phyloP scores from a whole-genome alignment of 2,113 vertebrate species.

The Ardeotis arabs region DNA sequence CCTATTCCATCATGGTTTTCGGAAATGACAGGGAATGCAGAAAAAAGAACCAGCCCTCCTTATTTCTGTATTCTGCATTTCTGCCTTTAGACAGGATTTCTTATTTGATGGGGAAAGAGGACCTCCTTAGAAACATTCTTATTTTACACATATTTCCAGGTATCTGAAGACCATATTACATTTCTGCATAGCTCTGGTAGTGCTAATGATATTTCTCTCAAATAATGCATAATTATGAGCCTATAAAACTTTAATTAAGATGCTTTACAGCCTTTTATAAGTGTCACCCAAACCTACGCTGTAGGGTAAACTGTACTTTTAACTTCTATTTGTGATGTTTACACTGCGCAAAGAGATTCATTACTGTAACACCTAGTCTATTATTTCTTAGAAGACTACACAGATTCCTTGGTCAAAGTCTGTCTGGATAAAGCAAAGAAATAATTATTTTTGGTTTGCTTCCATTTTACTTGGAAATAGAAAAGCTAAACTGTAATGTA shows the following conservation, averaged over 20 bases:
- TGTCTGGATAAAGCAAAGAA: background rate
- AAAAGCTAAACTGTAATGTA: background rate
- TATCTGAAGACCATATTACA: background rate
- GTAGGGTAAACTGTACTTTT: constrained; percentile 5
- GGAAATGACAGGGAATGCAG: background rate
- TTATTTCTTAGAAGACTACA: background rate
- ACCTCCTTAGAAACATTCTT: background rate
- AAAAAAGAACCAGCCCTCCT: background rate
- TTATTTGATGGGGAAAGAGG: background rate
- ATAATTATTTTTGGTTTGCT: background rate
- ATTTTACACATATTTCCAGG: background rate
- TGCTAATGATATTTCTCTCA: background rate
- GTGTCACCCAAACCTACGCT: background rate
- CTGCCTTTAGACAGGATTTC: background rate
- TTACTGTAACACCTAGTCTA: background rate
- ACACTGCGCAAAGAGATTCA: background rate
- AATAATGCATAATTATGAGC: background rate
- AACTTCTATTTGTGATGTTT: constrained; percentile 27
- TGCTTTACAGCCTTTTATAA: constrained; percentile 26
- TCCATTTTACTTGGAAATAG: background rate
- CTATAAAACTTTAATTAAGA: constrained; percentile 47
- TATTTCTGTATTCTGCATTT: background rate
- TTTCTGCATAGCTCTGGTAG: background rate
- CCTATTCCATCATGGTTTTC: background rate
- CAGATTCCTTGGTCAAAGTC: background rate